A percentile compares a stretch with the other conserved stretches of the same genome.
phyloP scores from a whole-genome alignment of 2,113 vertebrate genomes.

The Indri indri region DNA sequence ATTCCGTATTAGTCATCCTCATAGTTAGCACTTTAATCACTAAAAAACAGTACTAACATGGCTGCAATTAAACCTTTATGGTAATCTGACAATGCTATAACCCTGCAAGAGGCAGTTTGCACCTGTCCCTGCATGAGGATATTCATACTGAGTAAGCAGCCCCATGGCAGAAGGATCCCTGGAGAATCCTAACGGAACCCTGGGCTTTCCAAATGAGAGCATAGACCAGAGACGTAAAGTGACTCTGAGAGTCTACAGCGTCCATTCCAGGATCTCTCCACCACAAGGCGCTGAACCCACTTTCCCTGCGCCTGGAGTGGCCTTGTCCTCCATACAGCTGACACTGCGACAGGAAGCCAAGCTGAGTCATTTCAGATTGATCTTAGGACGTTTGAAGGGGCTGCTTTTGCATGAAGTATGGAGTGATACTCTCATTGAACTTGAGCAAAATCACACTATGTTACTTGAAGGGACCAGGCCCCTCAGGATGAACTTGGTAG shows the following conservation, averaged over 20 bases:
- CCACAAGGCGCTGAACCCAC: neutral
- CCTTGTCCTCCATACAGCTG: neutral
- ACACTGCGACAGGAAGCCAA: neutral
- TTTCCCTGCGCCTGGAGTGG: neutral
- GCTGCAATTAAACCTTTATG: neutral
- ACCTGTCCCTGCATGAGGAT: neutral
- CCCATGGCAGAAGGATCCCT: neutral
- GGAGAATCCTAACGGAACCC: neutral
- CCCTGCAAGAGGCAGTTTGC: neutral
- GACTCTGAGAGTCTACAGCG: neutral
- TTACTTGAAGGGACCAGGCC: neutral
- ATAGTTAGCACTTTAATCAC: neutral
- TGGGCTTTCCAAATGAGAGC: neutral
- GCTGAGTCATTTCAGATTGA: neutral
- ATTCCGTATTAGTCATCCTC: neutral
- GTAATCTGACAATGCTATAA: neutral
- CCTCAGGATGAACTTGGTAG: neutral
- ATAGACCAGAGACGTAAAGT: neutral
- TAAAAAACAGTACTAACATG: neutral
- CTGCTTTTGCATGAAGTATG: neutral
- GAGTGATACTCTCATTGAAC: neutral
- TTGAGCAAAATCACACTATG: neutral
- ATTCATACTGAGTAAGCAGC: neutral
- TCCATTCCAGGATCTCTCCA: neutral
- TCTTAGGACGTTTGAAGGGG: neutral